Evolutionary conservation across 2,888 invertebrate species (phyloP).

Genomic region (Abrostola triplasia): DNA sequence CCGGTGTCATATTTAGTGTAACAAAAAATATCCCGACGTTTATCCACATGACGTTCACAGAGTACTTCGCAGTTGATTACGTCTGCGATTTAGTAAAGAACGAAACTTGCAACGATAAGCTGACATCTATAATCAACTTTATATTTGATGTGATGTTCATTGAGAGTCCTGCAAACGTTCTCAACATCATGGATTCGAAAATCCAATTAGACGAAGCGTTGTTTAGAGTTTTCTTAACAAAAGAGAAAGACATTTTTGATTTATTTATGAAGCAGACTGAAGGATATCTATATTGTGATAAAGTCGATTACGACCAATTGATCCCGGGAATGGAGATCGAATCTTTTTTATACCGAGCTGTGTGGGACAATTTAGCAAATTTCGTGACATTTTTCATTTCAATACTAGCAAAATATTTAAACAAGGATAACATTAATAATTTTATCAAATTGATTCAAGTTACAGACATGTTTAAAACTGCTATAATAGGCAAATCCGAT

Average conservation of each 20-base stretch:
- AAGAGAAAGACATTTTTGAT: neutral
- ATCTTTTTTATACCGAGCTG: no score
- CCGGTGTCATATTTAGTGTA: slow-evolving; percentile 30
- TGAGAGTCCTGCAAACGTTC: neutral
- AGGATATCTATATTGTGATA: neutral
- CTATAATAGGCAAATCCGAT: no score
- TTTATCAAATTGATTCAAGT: no score
- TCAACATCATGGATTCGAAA: slow-evolving; percentile 14
- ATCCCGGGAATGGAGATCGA: no score
- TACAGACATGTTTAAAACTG: no score
- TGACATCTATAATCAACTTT: slow-evolving; percentile 6
- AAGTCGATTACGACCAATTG: no score
- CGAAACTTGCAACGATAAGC: neutral
- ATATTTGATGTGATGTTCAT: slow-evolving; percentile 10
- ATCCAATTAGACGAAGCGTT: neutral
- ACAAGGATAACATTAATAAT: no score
- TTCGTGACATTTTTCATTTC: no score
- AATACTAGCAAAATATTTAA: no score
- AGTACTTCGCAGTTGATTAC: slow-evolving; percentile 42
- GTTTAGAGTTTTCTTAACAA: neutral
- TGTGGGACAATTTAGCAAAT: no score
- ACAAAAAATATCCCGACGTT: slow-evolving; percentile 29
- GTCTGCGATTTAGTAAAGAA: slow-evolving; percentile 31
- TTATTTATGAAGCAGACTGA: neutral
- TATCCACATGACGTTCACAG: slow-evolving; percentile 33